These are phyloP conservation scores for Tenodera sinensis DNA, from an alignment of 2,888 invertebrate genomes.

Conservation along the genomic window DNA sequence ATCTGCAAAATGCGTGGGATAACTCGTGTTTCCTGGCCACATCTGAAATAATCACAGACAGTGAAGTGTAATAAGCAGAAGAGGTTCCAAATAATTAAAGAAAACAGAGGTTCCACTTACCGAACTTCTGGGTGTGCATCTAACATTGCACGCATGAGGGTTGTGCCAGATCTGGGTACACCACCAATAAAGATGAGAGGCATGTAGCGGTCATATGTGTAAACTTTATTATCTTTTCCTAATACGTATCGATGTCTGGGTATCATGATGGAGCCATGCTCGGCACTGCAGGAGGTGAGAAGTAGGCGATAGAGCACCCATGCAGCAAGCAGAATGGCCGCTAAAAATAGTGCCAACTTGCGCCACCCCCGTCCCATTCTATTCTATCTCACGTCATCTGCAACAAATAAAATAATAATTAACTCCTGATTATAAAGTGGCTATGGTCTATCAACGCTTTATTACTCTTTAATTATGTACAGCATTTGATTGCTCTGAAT, in stretches of 20 bases:
- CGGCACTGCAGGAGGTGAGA: conserved; percentile 18
- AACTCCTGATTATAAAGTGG: no score
- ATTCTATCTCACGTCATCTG: conserved; percentile 21
- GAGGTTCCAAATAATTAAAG: neutral
- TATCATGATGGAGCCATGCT: conserved; percentile 44
- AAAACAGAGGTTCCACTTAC: conserved; percentile 42
- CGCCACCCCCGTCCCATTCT: conserved; percentile 38
- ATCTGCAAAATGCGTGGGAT: conserved; percentile 95
- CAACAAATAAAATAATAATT: neutral
- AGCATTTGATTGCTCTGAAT: no score
- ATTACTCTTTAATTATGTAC: no score
- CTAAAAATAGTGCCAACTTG: conserved; percentile 37
- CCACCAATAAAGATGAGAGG: conserved; percentile 97
- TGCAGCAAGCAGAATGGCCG: conserved; percentile 33
- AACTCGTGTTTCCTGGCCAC: conserved; percentile 95
- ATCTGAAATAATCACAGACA: conserved; percentile 50
- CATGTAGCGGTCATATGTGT: conserved; percentile 80
- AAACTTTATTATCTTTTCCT: conserved; percentile 61
- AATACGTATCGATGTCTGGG: conserved; percentile 59
- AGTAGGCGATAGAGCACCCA: conserved; percentile 32
- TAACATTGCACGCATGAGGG: conserved; percentile 95
- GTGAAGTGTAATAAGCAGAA: neutral
- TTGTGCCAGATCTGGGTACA: conserved; percentile 95
- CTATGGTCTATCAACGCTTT: no score
- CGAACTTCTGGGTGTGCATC: conserved; percentile 96